Conservation (phyloP, 2,797 vertebrate species). For the Sebastolobus altivelis region DNA sequence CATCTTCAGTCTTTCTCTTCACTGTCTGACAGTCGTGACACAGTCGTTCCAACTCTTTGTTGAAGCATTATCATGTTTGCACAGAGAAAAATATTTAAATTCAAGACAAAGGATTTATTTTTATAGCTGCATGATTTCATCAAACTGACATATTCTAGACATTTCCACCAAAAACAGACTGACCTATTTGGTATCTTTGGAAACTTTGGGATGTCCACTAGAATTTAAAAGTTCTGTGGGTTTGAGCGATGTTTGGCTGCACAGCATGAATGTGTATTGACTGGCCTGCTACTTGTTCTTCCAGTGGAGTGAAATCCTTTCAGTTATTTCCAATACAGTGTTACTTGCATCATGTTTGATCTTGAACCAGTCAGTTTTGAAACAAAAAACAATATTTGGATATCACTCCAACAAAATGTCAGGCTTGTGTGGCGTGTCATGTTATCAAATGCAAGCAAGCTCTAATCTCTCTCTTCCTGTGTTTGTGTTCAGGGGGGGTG, state of each 20-base stretch:
- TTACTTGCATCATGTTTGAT: slow-evolving; percentile 11
- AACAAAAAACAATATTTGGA: background rate
- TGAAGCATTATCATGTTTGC: slow-evolving; percentile 10
- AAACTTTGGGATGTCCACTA: background rate
- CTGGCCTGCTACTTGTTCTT: slow-evolving; percentile 4
- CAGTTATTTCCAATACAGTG: background rate
- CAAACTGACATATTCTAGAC: background rate
- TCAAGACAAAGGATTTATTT: background rate
- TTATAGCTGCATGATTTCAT: background rate
- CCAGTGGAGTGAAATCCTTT: background rate
- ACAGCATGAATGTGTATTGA: background rate
- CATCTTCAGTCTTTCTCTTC: background rate
- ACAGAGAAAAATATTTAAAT: slow-evolving; percentile 1
- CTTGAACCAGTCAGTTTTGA: background rate
- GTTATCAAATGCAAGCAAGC: background rate
- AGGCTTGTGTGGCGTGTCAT: background rate
- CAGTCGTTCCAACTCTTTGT: background rate
- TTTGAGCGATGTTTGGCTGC: background rate
- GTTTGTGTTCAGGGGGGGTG: slow-evolving; percentile 90
- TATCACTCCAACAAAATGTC: background rate
- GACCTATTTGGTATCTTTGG: background rate
- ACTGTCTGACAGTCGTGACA: background rate
- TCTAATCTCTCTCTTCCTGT: slow-evolving; percentile 36
- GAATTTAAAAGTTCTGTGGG: background rate
- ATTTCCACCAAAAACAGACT: background rate